Percentiles rank a stretch among this genome's conserved stretches.
Evolutionary conservation across 2,888 invertebrate genomes (phyloP).

Genomic region (Synanthedon myopaeformis): DNA sequence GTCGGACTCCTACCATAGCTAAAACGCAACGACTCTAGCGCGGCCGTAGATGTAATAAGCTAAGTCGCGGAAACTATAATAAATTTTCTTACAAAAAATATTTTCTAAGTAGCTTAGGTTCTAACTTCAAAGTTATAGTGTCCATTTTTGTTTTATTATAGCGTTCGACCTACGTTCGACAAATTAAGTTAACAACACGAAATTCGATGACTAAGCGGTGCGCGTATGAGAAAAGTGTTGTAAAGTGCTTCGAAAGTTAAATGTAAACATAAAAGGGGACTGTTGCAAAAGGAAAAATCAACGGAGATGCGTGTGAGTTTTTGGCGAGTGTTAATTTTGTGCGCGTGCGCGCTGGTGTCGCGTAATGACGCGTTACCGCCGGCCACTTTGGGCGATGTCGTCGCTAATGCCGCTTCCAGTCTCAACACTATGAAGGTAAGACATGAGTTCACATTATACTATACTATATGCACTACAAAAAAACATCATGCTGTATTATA

Average conservation of each 20-base stretch:
- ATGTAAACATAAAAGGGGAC: not conserved
- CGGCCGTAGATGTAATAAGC: no score
- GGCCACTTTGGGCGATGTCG: conserved; percentile 60
- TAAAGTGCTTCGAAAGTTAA: not conserved
- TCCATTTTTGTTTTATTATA: no score
- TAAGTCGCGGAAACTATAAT: no score
- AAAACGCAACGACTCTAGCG: no score
- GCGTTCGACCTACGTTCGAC: no score
- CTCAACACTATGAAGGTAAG: conserved; percentile 66
- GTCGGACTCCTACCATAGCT: no score
- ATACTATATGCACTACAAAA: not conserved
- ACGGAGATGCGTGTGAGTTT: conserved; percentile 35
- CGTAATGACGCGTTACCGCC: conserved; percentile 51
- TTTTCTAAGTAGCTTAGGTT: no score
- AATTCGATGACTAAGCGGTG: no score
- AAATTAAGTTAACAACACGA: no score
- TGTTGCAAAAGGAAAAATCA: no score
- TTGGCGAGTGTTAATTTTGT: conserved; percentile 29
- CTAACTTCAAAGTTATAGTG: no score
- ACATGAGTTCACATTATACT: not conserved
- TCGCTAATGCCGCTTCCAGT: conserved; percentile 58
- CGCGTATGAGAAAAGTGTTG: not conserved
- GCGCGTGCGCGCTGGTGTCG: conserved; percentile 37
- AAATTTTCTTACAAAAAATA: no score
- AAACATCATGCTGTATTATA: not conserved